A percentile compares a stretch with the other conserved stretches of the same genome.
These are phyloP conservation scores for Hypomecis punctinalis DNA, from an alignment of 2,888 invertebrate genomes.

Conservation along the genomic window DNA sequence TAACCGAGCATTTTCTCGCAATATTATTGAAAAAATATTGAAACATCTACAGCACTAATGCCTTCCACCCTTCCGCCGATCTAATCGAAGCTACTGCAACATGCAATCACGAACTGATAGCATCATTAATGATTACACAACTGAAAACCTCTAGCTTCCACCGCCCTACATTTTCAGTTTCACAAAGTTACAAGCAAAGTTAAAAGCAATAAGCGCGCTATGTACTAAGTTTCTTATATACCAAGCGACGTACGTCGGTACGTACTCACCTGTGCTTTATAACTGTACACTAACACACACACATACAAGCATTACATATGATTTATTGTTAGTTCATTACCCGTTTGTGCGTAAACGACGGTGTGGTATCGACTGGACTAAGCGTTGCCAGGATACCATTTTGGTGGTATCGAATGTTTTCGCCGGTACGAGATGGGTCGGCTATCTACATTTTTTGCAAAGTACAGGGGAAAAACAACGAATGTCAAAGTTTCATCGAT, in stretches of 20 bases:
- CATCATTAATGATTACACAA: slow-evolving; percentile 34
- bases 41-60: slow-evolving; percentile 3
- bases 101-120: slow-evolving; percentile 32
- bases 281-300: slow-evolving; percentile 53
- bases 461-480: no score
- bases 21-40: no score
- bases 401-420: slow-evolving; percentile 52
- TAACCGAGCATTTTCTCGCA: no score
- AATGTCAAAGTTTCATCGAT: no score
- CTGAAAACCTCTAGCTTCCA: slow-evolving; percentile 3
- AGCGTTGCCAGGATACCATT: slow-evolving; percentile 59
- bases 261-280: slow-evolving; percentile 55
- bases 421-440: neutral
- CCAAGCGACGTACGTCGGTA: slow-evolving; percentile 37
- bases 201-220: slow-evolving; percentile 36
- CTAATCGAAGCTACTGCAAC: slow-evolving; percentile 22
- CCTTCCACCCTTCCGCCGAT: slow-evolving; percentile 5
- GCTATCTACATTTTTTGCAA: no score
- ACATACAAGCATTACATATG: slow-evolving; percentile 56
- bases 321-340: slow-evolving; percentile 60
- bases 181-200: slow-evolving; percentile 1
- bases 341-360: slow-evolving; percentile 55
- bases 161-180: slow-evolving; percentile 24
- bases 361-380: slow-evolving; percentile 48
- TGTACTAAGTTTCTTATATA: slow-evolving; percentile 7